Base-by-base conservation (phyloP, 1,140 invertebrate species). In the Drosophila simulans region DNA sequence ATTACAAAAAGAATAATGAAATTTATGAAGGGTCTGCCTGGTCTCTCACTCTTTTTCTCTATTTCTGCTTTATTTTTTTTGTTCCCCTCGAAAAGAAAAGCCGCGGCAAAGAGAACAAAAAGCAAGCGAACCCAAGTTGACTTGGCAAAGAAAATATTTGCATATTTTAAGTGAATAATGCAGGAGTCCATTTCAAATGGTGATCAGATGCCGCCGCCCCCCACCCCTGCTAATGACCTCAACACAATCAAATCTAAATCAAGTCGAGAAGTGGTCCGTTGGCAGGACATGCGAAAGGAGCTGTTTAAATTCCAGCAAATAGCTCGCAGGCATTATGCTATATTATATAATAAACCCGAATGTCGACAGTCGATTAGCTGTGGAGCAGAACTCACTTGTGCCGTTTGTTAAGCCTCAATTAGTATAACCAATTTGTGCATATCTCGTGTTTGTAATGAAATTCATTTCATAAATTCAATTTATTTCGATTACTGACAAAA, bases 391-490 rank as follows among this genome's bases (percentile, higher is more conserved):
- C 35, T 13, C 34, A 48, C 4, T 31, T 15, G 25, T 12, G 25
- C 17, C 39, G 42, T 34, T 71, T 59, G 72, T 89, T 84, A 74
- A 71, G 68, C 85, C 80, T 72, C 84, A 89, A 84, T 89, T 89
- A 84, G 66, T 59, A 60, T 49, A 77, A 88, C 56, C 76, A 89
- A 77, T 80, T 86, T 83, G 64, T 57, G 63, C 52, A 69, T 63
- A 55, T 79, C 55, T 76, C 79, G 49, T 58, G 43, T 53, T 46
- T 45, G 46, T 84, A 80, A 89, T 88, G 80, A 83, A 89, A 89
- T 89, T 89, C 77, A 89, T 84, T 89, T 89, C 68, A 85, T 84
- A 89, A 89, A 89, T 89, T 89, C 84, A 89, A 89, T 89, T 89
- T 89, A 71, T 80, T 84, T 89, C 80, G 80, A 89, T 89, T 89